A percentile compares a stretch with the other conserved stretches of the same genome.
Conservation (phyloP, 2,113 vertebrate genomes). For the Puma concolor region DNA sequence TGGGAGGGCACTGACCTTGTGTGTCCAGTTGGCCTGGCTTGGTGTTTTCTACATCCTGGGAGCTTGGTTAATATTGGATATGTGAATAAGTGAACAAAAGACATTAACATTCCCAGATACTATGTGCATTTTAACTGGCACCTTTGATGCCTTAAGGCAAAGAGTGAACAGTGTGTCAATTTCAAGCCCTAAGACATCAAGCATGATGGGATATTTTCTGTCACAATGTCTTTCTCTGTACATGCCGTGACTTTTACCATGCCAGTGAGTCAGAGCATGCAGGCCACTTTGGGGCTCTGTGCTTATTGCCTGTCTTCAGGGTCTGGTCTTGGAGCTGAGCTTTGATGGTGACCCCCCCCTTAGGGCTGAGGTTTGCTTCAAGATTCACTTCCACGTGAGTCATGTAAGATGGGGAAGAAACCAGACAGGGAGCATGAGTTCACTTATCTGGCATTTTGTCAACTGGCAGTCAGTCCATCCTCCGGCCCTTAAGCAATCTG, state of each 20-base stretch:
- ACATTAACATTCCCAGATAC: background rate
- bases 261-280: rapidly evolving
- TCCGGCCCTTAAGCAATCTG: background rate
- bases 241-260: background rate
- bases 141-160: background rate
- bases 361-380: background rate
- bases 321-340: background rate
- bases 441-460: background rate
- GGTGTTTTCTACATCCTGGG: background rate
- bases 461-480: background rate
- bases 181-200: background rate
- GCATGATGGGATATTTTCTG: background rate
- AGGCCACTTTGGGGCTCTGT: background rate
- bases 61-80: background rate
- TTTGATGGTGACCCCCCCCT: background rate
- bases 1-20: rapidly evolving
- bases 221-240: background rate
- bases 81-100: background rate
- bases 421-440: rapidly evolving
- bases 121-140: background rate
- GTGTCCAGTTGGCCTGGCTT: background rate
- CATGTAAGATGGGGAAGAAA: background rate
- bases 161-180: background rate
- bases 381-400: background rate
- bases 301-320: rapidly evolving